phyloP scores from a whole-genome alignment of 2,113 vertebrate genomes.

The Pelusios castaneus region DNA sequence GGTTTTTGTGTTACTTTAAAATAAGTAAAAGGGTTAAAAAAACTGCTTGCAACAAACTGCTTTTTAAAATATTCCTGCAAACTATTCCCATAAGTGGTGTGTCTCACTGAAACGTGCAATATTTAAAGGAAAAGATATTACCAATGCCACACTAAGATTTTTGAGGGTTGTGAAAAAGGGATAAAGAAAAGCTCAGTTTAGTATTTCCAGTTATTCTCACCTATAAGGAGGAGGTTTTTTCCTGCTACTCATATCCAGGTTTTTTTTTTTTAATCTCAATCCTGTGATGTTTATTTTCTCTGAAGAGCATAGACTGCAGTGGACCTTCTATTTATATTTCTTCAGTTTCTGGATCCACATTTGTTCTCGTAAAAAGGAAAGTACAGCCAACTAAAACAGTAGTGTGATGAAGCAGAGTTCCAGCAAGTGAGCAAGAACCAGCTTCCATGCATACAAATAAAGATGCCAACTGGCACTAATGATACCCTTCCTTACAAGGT shows the following conservation, averaged over 20 bases:
- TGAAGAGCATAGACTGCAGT: constrained; percentile 52
- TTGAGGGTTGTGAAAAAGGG: constrained; percentile 2
- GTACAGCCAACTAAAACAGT: constrained; percentile 75
- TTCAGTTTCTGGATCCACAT: constrained; percentile 61
- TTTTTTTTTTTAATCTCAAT: background rate
- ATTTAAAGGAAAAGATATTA: background rate
- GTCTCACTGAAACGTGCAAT: background rate
- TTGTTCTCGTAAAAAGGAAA: constrained; percentile 72
- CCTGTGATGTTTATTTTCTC: constrained; percentile 36
- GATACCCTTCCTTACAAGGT: constrained; percentile 21
- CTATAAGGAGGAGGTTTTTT: constrained; percentile 46
- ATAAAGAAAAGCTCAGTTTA: constrained; percentile 25
- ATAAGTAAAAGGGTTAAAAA: background rate
- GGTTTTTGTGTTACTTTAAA: constrained; percentile 5
- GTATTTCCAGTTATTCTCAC: constrained; percentile 25
- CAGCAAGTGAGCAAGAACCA: constrained; percentile 45
- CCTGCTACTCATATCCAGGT: constrained; percentile 41
- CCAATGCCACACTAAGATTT: background rate
- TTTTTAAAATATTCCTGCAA: background rate
- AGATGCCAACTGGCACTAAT: constrained; percentile 36
- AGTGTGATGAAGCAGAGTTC: constrained; percentile 57
- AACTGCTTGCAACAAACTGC: background rate
- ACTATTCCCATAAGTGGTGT: constrained; percentile 2
- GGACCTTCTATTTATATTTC: constrained; percentile 72
- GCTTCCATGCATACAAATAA: constrained; percentile 49